Base-by-base conservation (phyloP, 2,888 invertebrate species). In the Ariolimax columbianus region DNA sequence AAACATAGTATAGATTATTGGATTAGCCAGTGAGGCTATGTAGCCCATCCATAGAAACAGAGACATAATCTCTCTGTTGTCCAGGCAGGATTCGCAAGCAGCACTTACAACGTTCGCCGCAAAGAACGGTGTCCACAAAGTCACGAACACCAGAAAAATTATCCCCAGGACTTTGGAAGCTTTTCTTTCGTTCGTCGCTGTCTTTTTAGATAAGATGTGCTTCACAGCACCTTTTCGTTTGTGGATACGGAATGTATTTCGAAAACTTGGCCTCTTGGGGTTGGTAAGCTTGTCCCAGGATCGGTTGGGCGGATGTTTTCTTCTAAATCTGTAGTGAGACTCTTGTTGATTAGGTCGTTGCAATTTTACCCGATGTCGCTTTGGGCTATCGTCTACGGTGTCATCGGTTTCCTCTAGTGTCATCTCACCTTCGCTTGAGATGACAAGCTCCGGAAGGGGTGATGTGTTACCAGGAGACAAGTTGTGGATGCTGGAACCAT, bases 1-100 rank as follows among this genome's bases (percentile, higher is more conserved):
- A 87, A 94, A 94, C 93, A 93, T 93, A 9, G 94, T 94, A 83
- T 94, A 94, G 77, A 94, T 94, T 83, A 94, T 93, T 14, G 94
- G 94, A 82, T 94, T 94, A 43, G 93, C 93, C 79, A 94, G 89
- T 0, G 93, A 93, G 1, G 94, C 93, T n/a, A 91, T 87, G 72
- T 93, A 94, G 36, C 94, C 94, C 89, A 94, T 91, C 94, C 94
- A 94, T 3, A 93, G 88, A 83, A 93, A 91, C 26, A 90, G 87
- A 11, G 93, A 91, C 91, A 93, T 92, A 83, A 93, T 86, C 40
- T 91, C 89, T 3, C 90, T 89, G 26, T 88, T 87, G 9, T 82
- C 75, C 86, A 91, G 88, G 88, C 93, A 94, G 0, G 86, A 36
- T 3, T 82, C 73, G 88, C 93, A 94, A 1, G 90, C 87, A 38